phyloP scores from a whole-genome alignment of 2,888 invertebrate species.

The Agelastica alni region DNA sequence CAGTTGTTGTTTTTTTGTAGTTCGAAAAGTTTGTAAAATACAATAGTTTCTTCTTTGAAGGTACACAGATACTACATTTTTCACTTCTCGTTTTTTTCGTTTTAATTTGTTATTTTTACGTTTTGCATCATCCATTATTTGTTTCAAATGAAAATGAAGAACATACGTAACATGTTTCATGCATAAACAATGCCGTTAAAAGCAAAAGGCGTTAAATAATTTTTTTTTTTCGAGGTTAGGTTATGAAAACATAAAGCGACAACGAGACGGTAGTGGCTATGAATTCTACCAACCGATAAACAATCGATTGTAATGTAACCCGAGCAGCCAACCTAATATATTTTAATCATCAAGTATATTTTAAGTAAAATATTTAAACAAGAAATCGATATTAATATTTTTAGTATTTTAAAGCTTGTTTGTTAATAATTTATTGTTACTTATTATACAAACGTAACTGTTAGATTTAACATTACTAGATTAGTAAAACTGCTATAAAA shows the following conservation, averaged over 20 bases:
- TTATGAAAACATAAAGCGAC: constrained; percentile 14
- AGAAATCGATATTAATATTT: too few species aligned
- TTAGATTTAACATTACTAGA: too few species aligned
- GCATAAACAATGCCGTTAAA: constrained; percentile 20
- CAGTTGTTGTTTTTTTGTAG: constrained; percentile 26
- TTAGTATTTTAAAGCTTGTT: too few species aligned
- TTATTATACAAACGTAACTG: too few species aligned
- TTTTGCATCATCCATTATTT: constrained; percentile 49
- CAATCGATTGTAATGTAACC: neutral
- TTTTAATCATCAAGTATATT: too few species aligned
- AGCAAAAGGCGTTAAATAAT: constrained; percentile 6
- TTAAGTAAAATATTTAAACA: too few species aligned
- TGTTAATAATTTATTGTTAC: too few species aligned
- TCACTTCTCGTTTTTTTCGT: constrained; percentile 69
- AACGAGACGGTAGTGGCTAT: constrained; percentile 8
- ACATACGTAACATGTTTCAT: constrained; percentile 16
- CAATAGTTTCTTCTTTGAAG: constrained; percentile 62
- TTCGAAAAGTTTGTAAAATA: constrained; percentile 25
- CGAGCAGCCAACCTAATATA: neutral
- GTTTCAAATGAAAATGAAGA: constrained; percentile 17
- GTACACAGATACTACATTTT: constrained; percentile 69
- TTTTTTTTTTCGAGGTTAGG: constrained; percentile 20
- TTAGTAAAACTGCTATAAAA: too few species aligned
- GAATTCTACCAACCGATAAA: neutral
- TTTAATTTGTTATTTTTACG: constrained; percentile 59